A percentile compares a stretch with the other conserved stretches of the same genome.
These are phyloP conservation scores for Aphyosemion australe DNA, from an alignment of 2,113 vertebrate species.

Conservation along the genomic window DNA sequence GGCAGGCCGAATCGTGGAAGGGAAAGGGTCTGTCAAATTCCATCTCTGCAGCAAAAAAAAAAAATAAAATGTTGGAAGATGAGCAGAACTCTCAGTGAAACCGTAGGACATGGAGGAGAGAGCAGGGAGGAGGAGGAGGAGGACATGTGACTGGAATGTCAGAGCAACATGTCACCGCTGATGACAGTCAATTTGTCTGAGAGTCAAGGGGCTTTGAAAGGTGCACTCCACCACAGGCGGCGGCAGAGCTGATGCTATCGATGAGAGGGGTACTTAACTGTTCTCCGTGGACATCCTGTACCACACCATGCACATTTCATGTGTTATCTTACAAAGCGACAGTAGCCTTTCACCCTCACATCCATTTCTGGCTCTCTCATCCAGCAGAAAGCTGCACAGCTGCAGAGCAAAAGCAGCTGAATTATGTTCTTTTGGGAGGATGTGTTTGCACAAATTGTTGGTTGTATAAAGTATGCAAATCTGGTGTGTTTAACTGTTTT, in stretches of 20 bases:
- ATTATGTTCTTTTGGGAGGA: too few relatives aligned
- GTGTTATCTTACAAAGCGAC: slow-evolving; percentile 20
- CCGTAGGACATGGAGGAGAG: slow-evolving; percentile 30
- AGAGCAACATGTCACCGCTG: slow-evolving; percentile 46
- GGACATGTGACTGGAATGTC: slow-evolving; percentile 55
- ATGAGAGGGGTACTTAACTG: slow-evolving; percentile 28
- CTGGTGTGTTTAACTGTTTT: too few relatives aligned
- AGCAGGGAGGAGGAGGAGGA: slow-evolving; percentile 19
- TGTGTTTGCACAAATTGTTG: neutral
- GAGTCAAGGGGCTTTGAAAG: slow-evolving; percentile 45
- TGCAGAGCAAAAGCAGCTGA: neutral
- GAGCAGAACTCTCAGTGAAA: slow-evolving; percentile 31
- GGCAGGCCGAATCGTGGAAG: slow-evolving; percentile 35
- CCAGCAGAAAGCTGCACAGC: neutral
- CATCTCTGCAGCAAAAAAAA: slow-evolving; percentile 31
- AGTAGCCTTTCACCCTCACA: slow-evolving; percentile 11
- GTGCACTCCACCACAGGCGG: slow-evolving; percentile 28
- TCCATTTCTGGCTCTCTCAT: slow-evolving; percentile 13
- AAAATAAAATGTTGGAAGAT: slow-evolving; percentile 39
- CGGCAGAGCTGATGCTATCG: slow-evolving; percentile 34
- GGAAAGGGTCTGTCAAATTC: slow-evolving; percentile 62
- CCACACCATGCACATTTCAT: neutral
- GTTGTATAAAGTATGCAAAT: neutral
- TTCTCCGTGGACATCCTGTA: slow-evolving; percentile 14
- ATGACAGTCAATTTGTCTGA: slow-evolving; percentile 64